Evolutionary conservation across 35 echinoderm and acorn worm genomes (phyloP), one percentile per base, ranked within the genome.

Genomic region (Patiria miniata): DNA sequence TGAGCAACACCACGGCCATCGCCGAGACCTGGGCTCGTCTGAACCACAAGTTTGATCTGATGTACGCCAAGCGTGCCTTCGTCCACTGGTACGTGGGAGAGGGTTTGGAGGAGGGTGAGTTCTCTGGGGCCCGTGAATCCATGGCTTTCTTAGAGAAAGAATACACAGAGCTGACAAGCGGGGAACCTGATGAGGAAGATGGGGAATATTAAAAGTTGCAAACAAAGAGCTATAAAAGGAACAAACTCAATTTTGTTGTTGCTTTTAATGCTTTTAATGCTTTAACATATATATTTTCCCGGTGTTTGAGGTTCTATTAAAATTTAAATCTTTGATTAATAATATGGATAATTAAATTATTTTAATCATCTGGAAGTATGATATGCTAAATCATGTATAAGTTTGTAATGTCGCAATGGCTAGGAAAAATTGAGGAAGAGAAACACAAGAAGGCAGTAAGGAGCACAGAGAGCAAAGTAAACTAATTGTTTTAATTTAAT

Each of bases 51-150:
- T 95, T 95, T 68, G 93, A 95, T 68, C 84, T 95, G 88, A 95
- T 95, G 93, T 95, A 95, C 52, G 88, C 93, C 40, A 95, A 95
- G 89, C 84, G 93, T 79, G 93, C 93, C 53, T 95, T 95, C 55
- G 93, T 95, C 51, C 93, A 95, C 52, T 95, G 93, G 93, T 95
- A 88, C 65, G 93, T 95, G 12, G 93, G 93, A 76, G 93, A 95
- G 37, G 93, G 93, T 52, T 91, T 95, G 93, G 93, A 95, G 79
- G 93, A 95, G 57, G 93, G 88, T 28, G 93, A 95, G 80, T 95
- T 95, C 88, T 83, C 93, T 36, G 93, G 91, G 83, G 88, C 89
- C 51, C 58, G 93, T 21, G 93, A 91, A 32, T 83, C 91, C 78
- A 77, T 94, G 33, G 93, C 93, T 26, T 77, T 87, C 26, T 76